Evolutionary conservation across 2,888 invertebrate genomes (phyloP), one percentile per base, ranked within the genome.

Genomic region (Pandemis cinnamomeana): DNA sequence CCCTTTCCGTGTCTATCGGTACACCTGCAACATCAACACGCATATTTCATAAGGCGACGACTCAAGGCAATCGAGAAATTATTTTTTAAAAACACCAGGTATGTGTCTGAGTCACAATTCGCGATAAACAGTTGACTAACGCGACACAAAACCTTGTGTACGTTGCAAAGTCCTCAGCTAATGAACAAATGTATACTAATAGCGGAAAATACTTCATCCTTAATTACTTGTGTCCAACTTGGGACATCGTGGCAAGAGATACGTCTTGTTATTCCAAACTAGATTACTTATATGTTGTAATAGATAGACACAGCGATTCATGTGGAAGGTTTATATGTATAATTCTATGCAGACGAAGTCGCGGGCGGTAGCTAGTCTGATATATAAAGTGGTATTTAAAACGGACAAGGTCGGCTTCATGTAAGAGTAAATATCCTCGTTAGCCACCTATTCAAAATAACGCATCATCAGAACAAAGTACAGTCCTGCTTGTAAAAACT

Each of bases 101-200:
- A 58, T n/a, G 27, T 15, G n/a, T 41, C 62, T 62, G 62, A 62
- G 42, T 62, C 62, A 42, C 7, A n/a, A 62, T 62, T 62, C 42
- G n/a, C 42, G 41, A 15, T 62, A 62, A 62, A 62, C 62, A 62
- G n/a, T 42, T 62, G 62, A 62, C 62, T 62, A 62, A 62, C 15
- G n/a, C 42, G 15, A 41, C 42, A n/a, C n/a, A 42, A n/a, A 15
- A 13, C 41, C 41, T 41, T 42, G 62, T 62, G 62, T 42, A 62
- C 42, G 15, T 58, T 58, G 11, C 58, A 58, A 58, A 58, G 58
- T 58, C 27, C 11, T 27, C 27, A 58, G 11, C 58, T 58, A 58
- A 58, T 11, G 11, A 58, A 58, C 58, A 8, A 5, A 36, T 20
- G 20, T 20, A 20, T 5, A 58, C 20, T 58, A 58, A 27, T 58